Base-by-base conservation (phyloP, 2,888 invertebrate genomes). In the Eupithecia tripunctaria region DNA sequence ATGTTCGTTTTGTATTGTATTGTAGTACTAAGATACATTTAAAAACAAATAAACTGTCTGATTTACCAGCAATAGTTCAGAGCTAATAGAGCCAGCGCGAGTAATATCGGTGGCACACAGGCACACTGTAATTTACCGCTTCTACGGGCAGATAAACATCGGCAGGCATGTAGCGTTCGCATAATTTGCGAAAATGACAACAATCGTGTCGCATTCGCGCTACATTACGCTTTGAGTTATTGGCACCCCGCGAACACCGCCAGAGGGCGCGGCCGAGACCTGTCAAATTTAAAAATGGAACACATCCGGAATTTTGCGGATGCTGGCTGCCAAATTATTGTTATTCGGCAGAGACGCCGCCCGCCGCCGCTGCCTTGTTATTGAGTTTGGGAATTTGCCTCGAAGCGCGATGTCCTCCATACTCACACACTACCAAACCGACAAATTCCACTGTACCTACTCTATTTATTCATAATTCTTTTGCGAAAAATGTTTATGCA, bases 281-380 rank as follows among this genome's bases (percentile, higher is more conserved):
- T 93, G 92, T 94, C 93, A 93, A 93, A 92, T 94, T 94, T 93
- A 93, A 94, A 94, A 94, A 93, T 91, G 90, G 88, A 91, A 92
- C 90, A 89, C 91, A 90, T 91, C 89, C 89, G 89, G 91, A 91
- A 91, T 91, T 90, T 81, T 88, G 88, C 89, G 91, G 90, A 91
- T 89, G 89, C 87, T 89, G 87, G 88, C 86, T 91, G 91, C 92
- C 92, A 93, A 93, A 93, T 92, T 91, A 94, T 93, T 94, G 90
- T 92, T 92, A 93, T 94, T 93, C 92, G 88, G 83, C 85, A 83
- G 87, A 87, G 88, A 88, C 84, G 78, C 81, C 84, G 78, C 81
- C 76, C 84, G 84, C 85, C 82, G 75, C 85, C 81, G 82, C 84
- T 84, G 86, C 87, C 83, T 86, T 91, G 90, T 92, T 93, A 94